These are phyloP conservation scores for Branchipolynoe longqiensis DNA, from an alignment of 2,888 invertebrate genomes.

Conservation along the genomic window DNA sequence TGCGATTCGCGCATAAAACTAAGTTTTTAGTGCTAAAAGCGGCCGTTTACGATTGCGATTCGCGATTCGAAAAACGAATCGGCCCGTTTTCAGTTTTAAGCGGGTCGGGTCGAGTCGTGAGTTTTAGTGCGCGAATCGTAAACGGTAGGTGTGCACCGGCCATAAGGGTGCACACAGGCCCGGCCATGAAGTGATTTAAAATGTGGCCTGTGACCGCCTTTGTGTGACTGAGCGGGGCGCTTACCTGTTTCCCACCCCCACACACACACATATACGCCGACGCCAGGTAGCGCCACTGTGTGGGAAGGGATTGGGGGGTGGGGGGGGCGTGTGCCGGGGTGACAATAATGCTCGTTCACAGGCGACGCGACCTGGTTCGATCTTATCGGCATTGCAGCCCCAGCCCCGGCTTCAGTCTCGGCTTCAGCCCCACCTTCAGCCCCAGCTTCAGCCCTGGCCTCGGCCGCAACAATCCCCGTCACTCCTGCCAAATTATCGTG, in stretches of 20 bases:
- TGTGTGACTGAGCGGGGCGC: background rate
- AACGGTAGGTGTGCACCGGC: too few relatives aligned
- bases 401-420: background rate
- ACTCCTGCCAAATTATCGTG: slow-evolving; percentile 26
- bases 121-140: too few relatives aligned
- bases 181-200: background rate
- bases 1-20: too few relatives aligned
- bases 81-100: too few relatives aligned
- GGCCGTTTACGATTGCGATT: too few relatives aligned
- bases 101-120: too few relatives aligned
- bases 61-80: too few relatives aligned
- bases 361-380: too few relatives aligned
- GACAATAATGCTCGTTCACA: slow-evolving; percentile 33
- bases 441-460: slow-evolving; percentile 16
- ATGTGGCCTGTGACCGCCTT: background rate
- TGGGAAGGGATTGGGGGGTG: background rate
- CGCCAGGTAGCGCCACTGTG: slow-evolving; percentile 25
- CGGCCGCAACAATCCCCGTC: background rate
- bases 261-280: too few relatives aligned
- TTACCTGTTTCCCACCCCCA: slow-evolving; percentile 15
- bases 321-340: background rate
- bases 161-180: background rate
- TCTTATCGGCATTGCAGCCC: slow-evolving; percentile 17
- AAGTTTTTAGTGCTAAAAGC: too few relatives aligned
- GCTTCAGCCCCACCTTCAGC: background rate